Evolutionary conservation across 2,888 invertebrate genomes (phyloP).

Genomic region (Sabatieria punctata): DNA sequence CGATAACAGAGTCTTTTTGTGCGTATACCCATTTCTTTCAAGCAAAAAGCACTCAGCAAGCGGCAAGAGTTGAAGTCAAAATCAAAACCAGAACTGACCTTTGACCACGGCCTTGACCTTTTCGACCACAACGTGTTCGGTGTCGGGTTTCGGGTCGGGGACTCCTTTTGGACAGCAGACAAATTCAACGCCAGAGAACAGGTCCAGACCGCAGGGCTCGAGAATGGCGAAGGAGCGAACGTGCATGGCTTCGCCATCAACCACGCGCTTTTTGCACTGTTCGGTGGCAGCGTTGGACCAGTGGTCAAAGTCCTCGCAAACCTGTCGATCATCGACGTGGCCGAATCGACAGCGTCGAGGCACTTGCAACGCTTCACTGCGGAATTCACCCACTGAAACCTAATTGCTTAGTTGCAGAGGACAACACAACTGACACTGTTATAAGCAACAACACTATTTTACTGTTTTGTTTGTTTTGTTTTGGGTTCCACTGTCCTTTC

Average conservation of each 20-base stretch:
- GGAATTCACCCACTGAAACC: constrained; percentile 77
- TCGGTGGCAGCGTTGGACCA: constrained; percentile 55
- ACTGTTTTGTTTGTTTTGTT: no score
- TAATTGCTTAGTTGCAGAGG: no score
- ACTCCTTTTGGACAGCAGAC: constrained; percentile 70
- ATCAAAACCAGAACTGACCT: no score
- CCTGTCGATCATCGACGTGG: constrained; percentile 90
- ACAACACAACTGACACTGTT: no score
- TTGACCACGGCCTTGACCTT: neutral
- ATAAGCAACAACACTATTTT: no score
- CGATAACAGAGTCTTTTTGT: no score
- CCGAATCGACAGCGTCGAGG: constrained; percentile 97
- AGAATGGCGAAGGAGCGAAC: constrained; percentile 91
- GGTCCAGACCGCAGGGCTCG: constrained; percentile 84
- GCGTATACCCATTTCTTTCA: no score
- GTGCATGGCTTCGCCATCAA: constrained; percentile 42
- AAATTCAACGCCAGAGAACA: constrained; percentile 95
- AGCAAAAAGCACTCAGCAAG: no score
- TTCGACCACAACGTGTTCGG: neutral
- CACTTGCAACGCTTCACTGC: constrained; percentile 90
- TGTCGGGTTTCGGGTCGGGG: neutral
- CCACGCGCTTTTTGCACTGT: constrained; percentile 18
- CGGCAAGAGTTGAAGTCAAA: no score
- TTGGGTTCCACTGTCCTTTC: no score
- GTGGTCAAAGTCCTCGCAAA: constrained; percentile 79